Evolutionary conservation across 2,113 vertebrate genomes (phyloP).

Genomic region (Zosterops pallidus): DNA sequence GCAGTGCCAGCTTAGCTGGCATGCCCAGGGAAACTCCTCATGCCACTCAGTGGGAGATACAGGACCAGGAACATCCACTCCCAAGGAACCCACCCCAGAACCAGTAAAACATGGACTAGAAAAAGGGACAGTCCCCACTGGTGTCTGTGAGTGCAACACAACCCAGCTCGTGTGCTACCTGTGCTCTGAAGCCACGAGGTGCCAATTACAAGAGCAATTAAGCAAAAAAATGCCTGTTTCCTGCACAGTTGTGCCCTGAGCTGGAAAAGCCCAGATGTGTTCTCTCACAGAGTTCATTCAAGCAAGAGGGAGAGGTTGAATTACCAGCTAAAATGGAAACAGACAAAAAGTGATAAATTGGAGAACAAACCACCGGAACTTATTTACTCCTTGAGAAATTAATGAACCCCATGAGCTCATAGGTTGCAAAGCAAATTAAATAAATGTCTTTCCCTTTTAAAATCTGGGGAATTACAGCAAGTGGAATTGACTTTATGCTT

Average conservation of each 20-base stretch:
- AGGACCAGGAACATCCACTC: not conserved
- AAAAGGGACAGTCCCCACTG: not conserved
- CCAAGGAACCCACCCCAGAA: not conserved
- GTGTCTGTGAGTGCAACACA: fast-evolving
- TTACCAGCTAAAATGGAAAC: not conserved
- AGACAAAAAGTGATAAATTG: not conserved
- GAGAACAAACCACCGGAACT: not conserved
- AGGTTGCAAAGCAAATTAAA: slow-evolving; percentile 18
- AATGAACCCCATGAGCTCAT: not conserved
- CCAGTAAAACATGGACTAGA: not conserved
- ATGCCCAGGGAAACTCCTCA: not conserved
- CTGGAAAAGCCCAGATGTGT: not conserved
- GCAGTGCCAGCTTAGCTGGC: not conserved
- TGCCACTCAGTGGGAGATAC: not conserved
- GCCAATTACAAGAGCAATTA: not conserved
- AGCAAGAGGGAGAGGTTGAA: not conserved
- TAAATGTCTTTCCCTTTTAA: not conserved
- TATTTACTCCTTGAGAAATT: slow-evolving; percentile 2
- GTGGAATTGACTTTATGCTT: not conserved
- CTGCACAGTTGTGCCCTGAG: not conserved
- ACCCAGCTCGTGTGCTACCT: fast-evolving
- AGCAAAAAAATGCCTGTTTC: not conserved
- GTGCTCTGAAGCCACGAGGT: not conserved
- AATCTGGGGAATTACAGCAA: not conserved
- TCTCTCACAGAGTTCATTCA: not conserved